A percentile compares a stretch with the other conserved stretches of the same genome.
Conservation (phyloP, 2,888 invertebrate species). For the Pristionchus arcanus region DNA sequence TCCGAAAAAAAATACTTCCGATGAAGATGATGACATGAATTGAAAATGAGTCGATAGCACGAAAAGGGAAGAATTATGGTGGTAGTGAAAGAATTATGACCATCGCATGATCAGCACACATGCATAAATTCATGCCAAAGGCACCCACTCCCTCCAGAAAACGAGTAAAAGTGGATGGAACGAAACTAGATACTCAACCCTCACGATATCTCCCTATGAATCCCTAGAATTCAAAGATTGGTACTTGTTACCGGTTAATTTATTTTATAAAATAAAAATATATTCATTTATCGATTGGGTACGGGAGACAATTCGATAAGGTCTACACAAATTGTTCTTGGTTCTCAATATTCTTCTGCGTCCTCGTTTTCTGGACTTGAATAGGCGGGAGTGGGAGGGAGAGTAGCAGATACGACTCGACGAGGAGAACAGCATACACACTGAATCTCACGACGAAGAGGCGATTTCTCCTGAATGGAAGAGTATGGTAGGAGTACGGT, state of each 20-base stretch:
- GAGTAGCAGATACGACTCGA: neutral
- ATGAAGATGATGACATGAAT: neutral
- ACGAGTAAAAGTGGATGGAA: too few relatives aligned
- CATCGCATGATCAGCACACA: too few relatives aligned
- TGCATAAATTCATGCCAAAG: too few relatives aligned
- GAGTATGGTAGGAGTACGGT: neutral
- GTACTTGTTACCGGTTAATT: too few relatives aligned
- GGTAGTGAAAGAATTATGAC: neutral
- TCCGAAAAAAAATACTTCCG: neutral
- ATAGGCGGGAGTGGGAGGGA: neutral
- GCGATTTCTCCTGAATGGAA: conserved; percentile 3
- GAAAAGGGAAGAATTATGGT: neutral
- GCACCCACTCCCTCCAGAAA: too few relatives aligned
- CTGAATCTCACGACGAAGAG: conserved; percentile 54
- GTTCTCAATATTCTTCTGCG: neutral
- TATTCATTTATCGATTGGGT: conserved; percentile 17
- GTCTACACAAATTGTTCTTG: neutral
- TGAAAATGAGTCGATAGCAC: neutral
- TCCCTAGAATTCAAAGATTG: too few relatives aligned
- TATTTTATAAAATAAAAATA: too few relatives aligned
- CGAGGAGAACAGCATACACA: conserved; percentile 61
- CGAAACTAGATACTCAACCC: too few relatives aligned
- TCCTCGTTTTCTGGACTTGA: neutral
- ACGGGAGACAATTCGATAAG: conserved; percentile 11
- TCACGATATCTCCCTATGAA: too few relatives aligned